Conservation (phyloP, 2,888 invertebrate species). For the Cancer borealis region DNA sequence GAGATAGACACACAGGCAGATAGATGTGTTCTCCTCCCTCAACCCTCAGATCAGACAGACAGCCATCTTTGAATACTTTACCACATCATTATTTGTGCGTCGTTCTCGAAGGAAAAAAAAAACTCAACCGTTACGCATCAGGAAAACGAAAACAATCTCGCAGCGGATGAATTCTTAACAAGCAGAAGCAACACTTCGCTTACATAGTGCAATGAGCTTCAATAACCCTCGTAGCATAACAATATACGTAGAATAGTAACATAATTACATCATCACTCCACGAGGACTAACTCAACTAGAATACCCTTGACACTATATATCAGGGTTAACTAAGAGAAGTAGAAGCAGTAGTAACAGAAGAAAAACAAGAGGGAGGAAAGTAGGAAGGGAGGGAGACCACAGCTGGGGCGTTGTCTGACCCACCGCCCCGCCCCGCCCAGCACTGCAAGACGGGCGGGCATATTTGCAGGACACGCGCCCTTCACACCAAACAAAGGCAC, state of each 20-base stretch:
- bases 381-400: neutral
- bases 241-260: too few species aligned
- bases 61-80: conserved; percentile 22
- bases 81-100: neutral
- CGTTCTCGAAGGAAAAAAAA: neutral
- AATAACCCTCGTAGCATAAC: neutral
- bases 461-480: neutral
- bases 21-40: neutral
- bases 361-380: neutral
- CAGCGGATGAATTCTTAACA: neutral
- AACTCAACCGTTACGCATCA: neutral
- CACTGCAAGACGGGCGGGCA: neutral
- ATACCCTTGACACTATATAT: too few species aligned
- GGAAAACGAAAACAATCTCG: neutral
- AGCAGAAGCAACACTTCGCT: neutral
- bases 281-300: too few species aligned
- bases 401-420: neutral
- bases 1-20: neutral
- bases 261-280: too few species aligned
- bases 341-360: neutral
- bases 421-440: neutral
- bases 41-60: neutral
- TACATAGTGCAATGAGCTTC: neutral
- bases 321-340: neutral
- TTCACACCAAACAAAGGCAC: neutral